Conservation (phyloP, 2,888 invertebrate species). For the Cephus spinipes region DNA sequence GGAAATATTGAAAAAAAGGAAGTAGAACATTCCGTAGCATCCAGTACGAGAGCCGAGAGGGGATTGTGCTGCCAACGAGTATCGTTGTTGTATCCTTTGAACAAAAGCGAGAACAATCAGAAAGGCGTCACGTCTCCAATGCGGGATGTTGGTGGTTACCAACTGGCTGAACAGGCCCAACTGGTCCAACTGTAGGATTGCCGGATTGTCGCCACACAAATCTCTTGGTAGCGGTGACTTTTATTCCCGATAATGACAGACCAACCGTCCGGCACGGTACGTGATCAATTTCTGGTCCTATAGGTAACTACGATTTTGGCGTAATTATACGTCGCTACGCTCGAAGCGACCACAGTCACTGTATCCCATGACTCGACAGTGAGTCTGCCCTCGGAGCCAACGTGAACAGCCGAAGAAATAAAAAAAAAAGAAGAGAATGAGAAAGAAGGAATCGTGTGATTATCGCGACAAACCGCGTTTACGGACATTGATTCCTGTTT, state of each 20-base stretch:
- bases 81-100: neutral
- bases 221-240: constrained; percentile 65
- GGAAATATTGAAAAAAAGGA: neutral
- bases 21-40: neutral
- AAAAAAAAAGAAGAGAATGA: neutral
- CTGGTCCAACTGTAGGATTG: neutral
- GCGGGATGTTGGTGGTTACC: neutral
- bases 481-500: constrained; percentile 25
- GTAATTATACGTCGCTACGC: constrained; percentile 60
- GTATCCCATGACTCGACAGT: constrained; percentile 29
- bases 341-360: constrained; percentile 49
- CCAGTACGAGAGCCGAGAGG: neutral
- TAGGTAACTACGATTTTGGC: constrained; percentile 59
- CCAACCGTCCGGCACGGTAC: constrained; percentile 56
- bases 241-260: constrained; percentile 67
- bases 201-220: constrained; percentile 18
- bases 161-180: neutral
- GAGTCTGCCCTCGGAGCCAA: neutral
- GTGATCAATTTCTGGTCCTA: constrained; percentile 60
- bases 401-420: neutral
- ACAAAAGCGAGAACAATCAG: neutral
- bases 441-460: neutral
- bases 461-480: constrained; percentile 33
- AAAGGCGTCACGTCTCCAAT: neutral
- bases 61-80: neutral